Base-by-base conservation (phyloP, 2,113 vertebrate species). In the Varanus komodoensis region DNA sequence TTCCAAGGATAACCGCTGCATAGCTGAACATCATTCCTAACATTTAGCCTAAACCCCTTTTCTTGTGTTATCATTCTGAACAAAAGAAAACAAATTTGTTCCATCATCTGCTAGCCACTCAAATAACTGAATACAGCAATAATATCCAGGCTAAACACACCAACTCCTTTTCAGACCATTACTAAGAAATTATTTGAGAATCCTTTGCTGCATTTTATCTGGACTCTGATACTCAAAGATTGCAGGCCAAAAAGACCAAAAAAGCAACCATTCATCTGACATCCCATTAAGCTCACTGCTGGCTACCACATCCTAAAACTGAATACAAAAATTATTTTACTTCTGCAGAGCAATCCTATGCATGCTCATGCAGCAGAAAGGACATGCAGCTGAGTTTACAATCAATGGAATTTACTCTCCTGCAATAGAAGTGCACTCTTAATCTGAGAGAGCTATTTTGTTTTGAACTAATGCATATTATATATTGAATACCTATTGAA, bases 311-410 rank as follows among this genome's bases (percentile, higher is more conserved):
- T 61, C 34, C 54, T 67, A 34, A 4, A 75, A 68, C 82, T 84
- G 23, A 84, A 68, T 75, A 50, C 57, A 84, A 68, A 6, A 83
- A 78, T 78, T 84, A 68, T 89, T 38, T 69, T 74, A 83, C 17
- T 21, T 78, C 50, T 79, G 61, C 64, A 81, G 27, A 54, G 25
- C 48, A 81, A 50, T 9, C 69, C 69, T 71, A 71, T 71, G 69
- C 69, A 71, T 73, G 23, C 9, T 78, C 25, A 48, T 21, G 9
- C 73, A 75, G 34, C 57, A 54, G 23, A 29, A 77, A 61, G 54
- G 29, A 75, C 75, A 25, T 23, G 2, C n/a, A 12, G 3, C 2
- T 25, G 29, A 57, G 52, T 3, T 6, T 69, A 23, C 27, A 25
- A 57, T 74, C 32, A 86, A n/a, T 34, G n/a, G 19, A 21, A 74